These are phyloP conservation scores for Agrotis clavis DNA, from an alignment of 2,888 invertebrate genomes.

Conservation along the genomic window DNA sequence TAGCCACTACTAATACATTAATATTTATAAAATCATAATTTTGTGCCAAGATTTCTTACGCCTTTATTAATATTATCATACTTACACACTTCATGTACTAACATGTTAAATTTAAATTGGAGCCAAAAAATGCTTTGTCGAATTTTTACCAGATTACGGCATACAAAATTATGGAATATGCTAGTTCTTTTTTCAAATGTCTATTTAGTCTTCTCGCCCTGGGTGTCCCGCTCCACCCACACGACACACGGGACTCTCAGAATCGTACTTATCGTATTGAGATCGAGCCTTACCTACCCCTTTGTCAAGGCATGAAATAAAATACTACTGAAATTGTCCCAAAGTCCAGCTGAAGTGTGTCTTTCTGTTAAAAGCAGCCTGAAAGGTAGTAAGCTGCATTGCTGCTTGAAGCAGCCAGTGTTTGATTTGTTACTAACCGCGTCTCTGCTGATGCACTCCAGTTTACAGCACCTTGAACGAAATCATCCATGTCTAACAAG, in stretches of 20 bases:
- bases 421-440: slow-evolving; percentile 50
- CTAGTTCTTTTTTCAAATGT: too few relatives aligned
- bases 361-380: slow-evolving; percentile 60
- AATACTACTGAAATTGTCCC: not conserved
- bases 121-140: too few relatives aligned
- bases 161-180: not conserved
- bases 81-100: not conserved
- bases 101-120: too few relatives aligned
- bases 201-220: too few relatives aligned
- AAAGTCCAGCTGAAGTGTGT: slow-evolving; percentile 43
- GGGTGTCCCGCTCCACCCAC: too few relatives aligned
- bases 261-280: not conserved
- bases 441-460: slow-evolving; percentile 36
- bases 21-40: not conserved
- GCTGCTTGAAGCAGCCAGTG: slow-evolving; percentile 35
- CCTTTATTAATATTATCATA: not conserved
- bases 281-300: not conserved
- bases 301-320: not conserved
- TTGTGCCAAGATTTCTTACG: not conserved
- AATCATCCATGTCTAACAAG: slow-evolving; percentile 17
- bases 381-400: slow-evolving; percentile 53
- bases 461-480: slow-evolving; percentile 36
- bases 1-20: too few relatives aligned
- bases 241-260: too few relatives aligned
- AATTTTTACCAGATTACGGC: too few relatives aligned